Percentiles rank a stretch among this genome's conserved stretches.
phyloP scores from a whole-genome alignment of 1,140 invertebrate species.

The Olivierus martensii region DNA sequence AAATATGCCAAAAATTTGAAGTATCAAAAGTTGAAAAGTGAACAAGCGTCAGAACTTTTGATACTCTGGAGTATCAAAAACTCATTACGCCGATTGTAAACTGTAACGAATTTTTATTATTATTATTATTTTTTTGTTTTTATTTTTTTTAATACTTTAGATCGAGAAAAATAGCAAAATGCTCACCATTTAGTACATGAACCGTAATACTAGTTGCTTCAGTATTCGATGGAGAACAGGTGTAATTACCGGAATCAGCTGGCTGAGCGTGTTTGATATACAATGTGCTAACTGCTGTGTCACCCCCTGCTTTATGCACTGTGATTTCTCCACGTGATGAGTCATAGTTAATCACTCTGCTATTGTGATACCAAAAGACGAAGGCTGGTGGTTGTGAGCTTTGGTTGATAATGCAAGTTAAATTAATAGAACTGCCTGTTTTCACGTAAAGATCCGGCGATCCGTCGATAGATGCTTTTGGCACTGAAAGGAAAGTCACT shows the following conservation, averaged over 20 bases:
- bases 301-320: constrained; percentile 1
- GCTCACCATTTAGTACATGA: constrained; percentile 65
- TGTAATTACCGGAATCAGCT: constrained; percentile 71
- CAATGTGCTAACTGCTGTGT: constrained; percentile 37
- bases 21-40: too few species aligned
- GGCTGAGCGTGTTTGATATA: constrained; percentile 42
- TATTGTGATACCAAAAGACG: constrained; percentile 67
- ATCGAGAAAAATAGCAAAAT: too few species aligned
- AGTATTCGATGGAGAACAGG: constrained; percentile 66
- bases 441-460: constrained; percentile 79
- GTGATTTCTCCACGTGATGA: background rate
- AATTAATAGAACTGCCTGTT: constrained; percentile 78
- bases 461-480: constrained; percentile 73
- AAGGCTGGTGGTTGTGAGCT: constrained; percentile 83
- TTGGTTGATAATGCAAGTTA: constrained; percentile 76
- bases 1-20: too few species aligned
- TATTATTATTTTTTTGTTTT: too few species aligned
- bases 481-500: constrained; percentile 46
- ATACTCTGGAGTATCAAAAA: too few species aligned
- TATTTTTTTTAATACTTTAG: too few species aligned
- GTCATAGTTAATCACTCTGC: constrained; percentile 22
- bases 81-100: too few species aligned
- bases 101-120: too few species aligned
- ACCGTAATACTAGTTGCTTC: constrained; percentile 54
- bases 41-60: too few species aligned